phyloP scores from a whole-genome alignment of 2,113 vertebrate genomes.

The Podiceps cristatus region DNA sequence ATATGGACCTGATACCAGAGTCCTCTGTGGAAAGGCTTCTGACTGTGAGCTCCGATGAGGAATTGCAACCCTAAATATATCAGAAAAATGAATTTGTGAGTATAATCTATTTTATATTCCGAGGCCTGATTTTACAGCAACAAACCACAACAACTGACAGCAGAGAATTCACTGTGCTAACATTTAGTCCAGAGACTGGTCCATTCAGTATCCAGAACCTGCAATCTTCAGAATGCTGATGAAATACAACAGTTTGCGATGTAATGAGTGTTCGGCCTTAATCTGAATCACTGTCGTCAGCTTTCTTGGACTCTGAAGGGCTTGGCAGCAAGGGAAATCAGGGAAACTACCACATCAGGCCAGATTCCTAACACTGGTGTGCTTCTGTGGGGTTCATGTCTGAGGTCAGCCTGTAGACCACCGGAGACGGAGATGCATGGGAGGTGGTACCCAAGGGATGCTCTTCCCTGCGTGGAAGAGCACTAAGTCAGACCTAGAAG shows the following conservation, averaged over 20 bases:
- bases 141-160: neutral
- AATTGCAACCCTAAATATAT: neutral
- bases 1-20: neutral
- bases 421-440: accelerated
- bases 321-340: neutral
- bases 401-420: neutral
- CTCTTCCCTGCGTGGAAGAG: neutral
- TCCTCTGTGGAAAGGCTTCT: neutral
- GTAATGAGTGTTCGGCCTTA: neutral
- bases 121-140: neutral
- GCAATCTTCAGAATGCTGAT: neutral
- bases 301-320: neutral
- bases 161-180: neutral
- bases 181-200: neutral
- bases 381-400: neutral
- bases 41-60: neutral
- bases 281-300: neutral
- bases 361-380: neutral
- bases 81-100: neutral
- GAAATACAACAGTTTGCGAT: neutral
- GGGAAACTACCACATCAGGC: neutral
- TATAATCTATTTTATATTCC: neutral
- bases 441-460: neutral
- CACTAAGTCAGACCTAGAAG: neutral
- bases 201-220: neutral